Percentiles rank a stretch among this genome's conserved stretches.
Evolutionary conservation across 2,113 vertebrate species (phyloP).

Genomic region (Gobio gobio): DNA sequence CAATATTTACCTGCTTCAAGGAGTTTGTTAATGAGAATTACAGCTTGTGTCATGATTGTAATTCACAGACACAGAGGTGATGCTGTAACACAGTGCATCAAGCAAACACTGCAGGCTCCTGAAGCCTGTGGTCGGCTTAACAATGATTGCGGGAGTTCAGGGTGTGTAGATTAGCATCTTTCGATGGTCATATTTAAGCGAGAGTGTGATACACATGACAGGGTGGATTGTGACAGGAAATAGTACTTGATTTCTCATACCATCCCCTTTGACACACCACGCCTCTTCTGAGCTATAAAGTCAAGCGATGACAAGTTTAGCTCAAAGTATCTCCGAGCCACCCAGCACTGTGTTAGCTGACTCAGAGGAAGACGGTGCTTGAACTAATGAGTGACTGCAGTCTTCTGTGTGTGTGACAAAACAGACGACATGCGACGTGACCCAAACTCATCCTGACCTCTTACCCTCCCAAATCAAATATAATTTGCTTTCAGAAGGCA

Average conservation of each 20-base stretch:
- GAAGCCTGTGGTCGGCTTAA: not conserved
- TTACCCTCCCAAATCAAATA: not conserved
- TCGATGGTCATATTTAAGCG: conserved; percentile 13
- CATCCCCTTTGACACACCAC: conserved; percentile 30
- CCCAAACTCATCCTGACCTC: not conserved
- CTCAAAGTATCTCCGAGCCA: conserved; percentile 27
- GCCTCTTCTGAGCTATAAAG: conserved; percentile 45
- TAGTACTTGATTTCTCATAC: conserved; percentile 16
- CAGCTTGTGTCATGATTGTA: not conserved
- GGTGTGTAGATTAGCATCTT: not conserved
- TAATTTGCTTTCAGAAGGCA: not conserved
- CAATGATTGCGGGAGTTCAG: not conserved
- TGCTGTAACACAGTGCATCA: not conserved
- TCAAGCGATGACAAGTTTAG: not conserved
- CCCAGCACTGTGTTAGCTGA: not conserved
- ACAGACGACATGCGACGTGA: not conserved
- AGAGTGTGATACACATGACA: conserved; percentile 17
- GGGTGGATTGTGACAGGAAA: conserved; percentile 47
- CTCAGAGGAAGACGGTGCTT: not conserved
- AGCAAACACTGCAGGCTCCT: not conserved
- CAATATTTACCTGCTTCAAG: not conserved
- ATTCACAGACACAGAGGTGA: not conserved
- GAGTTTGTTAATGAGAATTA: conserved; percentile 2
- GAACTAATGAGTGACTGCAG: not conserved
- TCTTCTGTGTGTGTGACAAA: not conserved